Conservation (phyloP, 2,113 vertebrate species). For the Lophochroa leadbeateri region DNA sequence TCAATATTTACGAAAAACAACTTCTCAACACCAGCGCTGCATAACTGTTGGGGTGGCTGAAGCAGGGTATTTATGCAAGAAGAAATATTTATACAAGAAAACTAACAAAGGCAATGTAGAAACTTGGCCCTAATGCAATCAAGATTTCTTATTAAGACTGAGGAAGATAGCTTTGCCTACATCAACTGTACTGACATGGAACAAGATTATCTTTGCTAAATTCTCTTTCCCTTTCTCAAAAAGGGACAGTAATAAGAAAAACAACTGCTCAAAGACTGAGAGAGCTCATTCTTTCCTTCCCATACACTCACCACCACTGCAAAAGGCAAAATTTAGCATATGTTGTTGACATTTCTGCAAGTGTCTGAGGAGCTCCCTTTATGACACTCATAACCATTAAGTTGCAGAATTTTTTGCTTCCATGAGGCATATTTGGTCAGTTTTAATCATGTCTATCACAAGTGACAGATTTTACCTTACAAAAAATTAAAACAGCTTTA, state of each 20-base stretch:
- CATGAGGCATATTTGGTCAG: not conserved
- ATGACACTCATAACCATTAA: not conserved
- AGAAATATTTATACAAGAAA: not conserved
- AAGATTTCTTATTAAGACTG: not conserved
- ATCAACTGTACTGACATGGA: not conserved
- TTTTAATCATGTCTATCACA: not conserved
- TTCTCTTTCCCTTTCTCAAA: not conserved
- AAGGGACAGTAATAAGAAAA: not conserved
- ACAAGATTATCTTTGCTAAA: not conserved
- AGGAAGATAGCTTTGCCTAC: not conserved
- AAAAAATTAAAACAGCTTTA: not conserved
- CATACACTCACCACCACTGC: not conserved
- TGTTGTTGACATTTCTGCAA: not conserved
- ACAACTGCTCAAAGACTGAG: not conserved
- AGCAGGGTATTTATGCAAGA: not conserved
- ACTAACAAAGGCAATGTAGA: not conserved
- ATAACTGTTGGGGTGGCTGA: not conserved
- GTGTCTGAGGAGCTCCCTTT: not conserved
- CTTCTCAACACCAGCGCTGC: not conserved
- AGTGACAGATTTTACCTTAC: not conserved
- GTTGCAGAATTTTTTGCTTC: not conserved
- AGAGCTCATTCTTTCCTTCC: not conserved
- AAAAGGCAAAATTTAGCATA: not conserved
- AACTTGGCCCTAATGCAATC: not conserved
- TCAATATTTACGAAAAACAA: accelerated